Percentiles rank a stretch among this genome's conserved stretches.
Evolutionary conservation across 2,113 vertebrate species (phyloP).

Genomic region (Heterocephalus glaber): DNA sequence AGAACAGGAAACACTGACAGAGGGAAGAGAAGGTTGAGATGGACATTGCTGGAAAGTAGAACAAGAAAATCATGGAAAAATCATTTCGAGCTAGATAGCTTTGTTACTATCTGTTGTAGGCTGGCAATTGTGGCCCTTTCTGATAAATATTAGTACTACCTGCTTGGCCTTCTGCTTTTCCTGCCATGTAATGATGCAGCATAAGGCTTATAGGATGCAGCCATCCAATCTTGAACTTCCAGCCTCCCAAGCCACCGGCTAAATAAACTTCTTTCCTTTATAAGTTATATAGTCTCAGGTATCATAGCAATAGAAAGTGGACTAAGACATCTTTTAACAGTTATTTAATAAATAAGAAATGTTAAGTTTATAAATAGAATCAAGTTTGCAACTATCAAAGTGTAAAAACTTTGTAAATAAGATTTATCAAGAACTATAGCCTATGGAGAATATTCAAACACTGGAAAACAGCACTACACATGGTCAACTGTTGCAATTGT

Average conservation of each 20-base stretch:
- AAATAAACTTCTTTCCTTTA: background rate
- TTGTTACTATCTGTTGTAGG: background rate
- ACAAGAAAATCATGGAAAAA: background rate
- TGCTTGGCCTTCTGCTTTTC: background rate
- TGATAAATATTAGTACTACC: background rate
- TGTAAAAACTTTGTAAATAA: background rate
- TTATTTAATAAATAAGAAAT: conserved; percentile 9
- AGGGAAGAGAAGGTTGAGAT: background rate
- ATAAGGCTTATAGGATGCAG: background rate
- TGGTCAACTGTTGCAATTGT: background rate
- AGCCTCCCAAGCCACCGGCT: background rate
- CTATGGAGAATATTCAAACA: background rate
- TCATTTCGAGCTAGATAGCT: too few species aligned
- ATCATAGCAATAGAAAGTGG: background rate
- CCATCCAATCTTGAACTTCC: background rate
- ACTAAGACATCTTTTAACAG: background rate
- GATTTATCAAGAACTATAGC: background rate
- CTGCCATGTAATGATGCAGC: background rate
- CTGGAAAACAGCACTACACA: background rate
- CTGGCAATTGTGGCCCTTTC: background rate
- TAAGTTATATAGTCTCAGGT: background rate
- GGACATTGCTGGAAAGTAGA: background rate
- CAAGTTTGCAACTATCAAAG: background rate
- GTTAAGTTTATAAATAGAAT: background rate
- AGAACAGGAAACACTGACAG: background rate